These are phyloP conservation scores for Chloropsis hardwickii DNA, from an alignment of 2,113 vertebrate species.

Conservation along the genomic window DNA sequence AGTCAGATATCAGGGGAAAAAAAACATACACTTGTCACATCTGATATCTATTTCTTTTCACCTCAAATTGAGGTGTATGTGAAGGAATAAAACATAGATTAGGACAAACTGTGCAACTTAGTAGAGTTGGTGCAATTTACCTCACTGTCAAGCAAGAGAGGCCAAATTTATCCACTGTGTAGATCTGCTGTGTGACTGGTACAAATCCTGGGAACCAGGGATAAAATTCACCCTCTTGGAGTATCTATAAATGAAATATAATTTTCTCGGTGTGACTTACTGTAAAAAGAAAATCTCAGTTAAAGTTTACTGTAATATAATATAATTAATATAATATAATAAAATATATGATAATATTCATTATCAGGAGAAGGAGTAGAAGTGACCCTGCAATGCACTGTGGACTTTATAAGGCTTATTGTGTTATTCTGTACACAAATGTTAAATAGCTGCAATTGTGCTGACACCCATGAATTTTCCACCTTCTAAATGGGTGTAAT, in stretches of 20 bases:
- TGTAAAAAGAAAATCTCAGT: neutral
- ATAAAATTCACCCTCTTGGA: neutral
- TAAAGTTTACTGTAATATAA: neutral
- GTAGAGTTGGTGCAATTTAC: constrained; percentile 47
- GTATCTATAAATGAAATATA: neutral
- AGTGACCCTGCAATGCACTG: neutral
- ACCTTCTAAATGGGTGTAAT: neutral
- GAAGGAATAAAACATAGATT: constrained; percentile 73
- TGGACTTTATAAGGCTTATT: neutral
- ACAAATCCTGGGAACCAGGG: neutral
- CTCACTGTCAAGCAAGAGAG: constrained; percentile 19
- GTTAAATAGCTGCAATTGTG: neutral
- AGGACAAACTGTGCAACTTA: constrained; percentile 50
- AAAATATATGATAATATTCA: neutral
- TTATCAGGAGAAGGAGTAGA: neutral
- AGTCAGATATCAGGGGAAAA: constrained; percentile 80
- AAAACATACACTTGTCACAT: constrained; percentile 81
- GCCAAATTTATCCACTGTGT: neutral
- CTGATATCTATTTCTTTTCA: constrained; percentile 79
- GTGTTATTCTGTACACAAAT: accelerated
- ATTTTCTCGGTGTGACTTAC: neutral
- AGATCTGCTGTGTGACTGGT: neutral
- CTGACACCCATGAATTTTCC: neutral
- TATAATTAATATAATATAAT: neutral
- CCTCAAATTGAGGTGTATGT: constrained; percentile 74